phyloP scores from a whole-genome alignment of 2,888 invertebrate genomes.

The Nemotelus pantherinus region DNA sequence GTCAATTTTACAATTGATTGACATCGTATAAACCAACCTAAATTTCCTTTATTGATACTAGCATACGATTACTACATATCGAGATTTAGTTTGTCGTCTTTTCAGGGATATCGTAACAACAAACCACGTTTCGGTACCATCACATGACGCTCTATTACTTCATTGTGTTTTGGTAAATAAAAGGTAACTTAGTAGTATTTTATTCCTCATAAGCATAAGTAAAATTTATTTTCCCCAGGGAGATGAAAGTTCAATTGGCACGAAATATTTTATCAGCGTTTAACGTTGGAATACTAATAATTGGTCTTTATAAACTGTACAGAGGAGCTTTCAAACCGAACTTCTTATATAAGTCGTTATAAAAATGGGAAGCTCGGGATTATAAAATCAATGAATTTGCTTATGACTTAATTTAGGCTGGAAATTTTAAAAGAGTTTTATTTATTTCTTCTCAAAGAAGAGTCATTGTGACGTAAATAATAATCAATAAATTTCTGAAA shows the following conservation, averaged over 20 bases:
- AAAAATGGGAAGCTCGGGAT: neutral
- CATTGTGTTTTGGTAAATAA: slow-evolving; percentile 9
- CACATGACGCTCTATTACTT: slow-evolving; percentile 24
- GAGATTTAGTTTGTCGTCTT: neutral
- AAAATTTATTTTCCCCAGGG: slow-evolving; percentile 51
- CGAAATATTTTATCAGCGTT: slow-evolving; percentile 4
- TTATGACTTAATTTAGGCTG: too few species aligned
- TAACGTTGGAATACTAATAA: slow-evolving; percentile 56
- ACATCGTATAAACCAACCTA: too few species aligned
- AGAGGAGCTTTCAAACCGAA: slow-evolving; percentile 11
- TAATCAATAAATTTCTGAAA: too few species aligned
- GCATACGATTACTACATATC: too few species aligned
- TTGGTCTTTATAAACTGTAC: slow-evolving; percentile 13
- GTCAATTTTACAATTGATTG: too few species aligned
- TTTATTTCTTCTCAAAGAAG: too few species aligned
- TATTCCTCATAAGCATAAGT: neutral
- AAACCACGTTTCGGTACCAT: too few species aligned
- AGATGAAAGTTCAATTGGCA: neutral
- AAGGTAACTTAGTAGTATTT: slow-evolving; percentile 20
- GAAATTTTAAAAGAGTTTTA: too few species aligned
- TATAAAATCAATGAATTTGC: too few species aligned
- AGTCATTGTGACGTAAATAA: too few species aligned
- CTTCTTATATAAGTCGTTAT: slow-evolving; percentile 1
- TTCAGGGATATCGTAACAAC: slow-evolving; percentile 6
- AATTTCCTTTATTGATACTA: too few species aligned